Evolutionary conservation across 2,113 vertebrate genomes (phyloP).

Genomic region (Scytalopus superciliaris): DNA sequence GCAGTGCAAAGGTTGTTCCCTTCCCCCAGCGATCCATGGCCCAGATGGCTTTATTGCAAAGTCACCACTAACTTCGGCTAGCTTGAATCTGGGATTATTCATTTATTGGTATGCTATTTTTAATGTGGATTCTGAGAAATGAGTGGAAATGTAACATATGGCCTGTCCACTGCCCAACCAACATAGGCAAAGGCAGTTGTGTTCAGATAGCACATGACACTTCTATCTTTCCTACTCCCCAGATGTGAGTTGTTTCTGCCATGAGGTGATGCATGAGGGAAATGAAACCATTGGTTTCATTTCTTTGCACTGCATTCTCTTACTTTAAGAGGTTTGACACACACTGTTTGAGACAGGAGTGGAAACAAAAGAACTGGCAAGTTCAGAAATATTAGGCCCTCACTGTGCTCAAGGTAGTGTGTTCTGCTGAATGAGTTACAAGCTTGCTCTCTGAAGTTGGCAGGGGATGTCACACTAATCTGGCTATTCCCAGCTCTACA

Average conservation of each 20-base stretch:
- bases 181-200: neutral
- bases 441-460: neutral
- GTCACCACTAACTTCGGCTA: neutral
- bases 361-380: neutral
- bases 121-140: neutral
- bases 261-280: neutral
- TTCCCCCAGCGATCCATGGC: neutral
- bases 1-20: neutral
- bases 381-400: neutral
- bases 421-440: neutral
- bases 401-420: neutral
- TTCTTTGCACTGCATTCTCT: constrained; percentile 6
- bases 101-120: neutral
- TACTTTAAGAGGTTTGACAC: constrained; percentile 9
- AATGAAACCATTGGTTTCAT: constrained; percentile 49
- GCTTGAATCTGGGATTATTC: neutral
- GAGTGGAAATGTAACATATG: neutral
- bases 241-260: neutral
- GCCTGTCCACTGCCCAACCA: neutral
- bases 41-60: neutral
- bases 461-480: neutral
- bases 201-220: constrained; percentile 12
- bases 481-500: neutral
- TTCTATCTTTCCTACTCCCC: neutral
- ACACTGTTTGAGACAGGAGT: neutral